These are phyloP conservation scores for Protobothrops flavoviridis DNA, from an alignment of 2,113 vertebrate species.

Conservation along the genomic window DNA sequence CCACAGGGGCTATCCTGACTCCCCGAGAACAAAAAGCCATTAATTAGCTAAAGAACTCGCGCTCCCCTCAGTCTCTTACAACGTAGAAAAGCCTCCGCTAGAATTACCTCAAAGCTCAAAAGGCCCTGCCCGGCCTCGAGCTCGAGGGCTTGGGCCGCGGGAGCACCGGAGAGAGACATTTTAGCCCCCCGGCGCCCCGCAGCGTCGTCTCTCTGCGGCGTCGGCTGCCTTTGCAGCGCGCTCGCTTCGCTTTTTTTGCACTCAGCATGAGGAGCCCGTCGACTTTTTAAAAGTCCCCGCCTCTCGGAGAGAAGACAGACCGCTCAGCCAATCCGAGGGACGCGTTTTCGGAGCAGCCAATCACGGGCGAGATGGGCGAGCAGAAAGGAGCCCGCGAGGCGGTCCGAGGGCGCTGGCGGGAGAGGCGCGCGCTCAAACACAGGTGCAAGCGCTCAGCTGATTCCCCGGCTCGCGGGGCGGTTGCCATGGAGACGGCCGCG, in stretches of 20 bases:
- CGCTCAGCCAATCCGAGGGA: neutral
- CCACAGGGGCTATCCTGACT: neutral
- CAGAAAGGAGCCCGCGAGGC: neutral
- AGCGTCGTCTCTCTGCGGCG: neutral
- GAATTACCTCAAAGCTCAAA: neutral
- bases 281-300: neutral
- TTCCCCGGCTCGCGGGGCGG: slow-evolving; percentile 3
- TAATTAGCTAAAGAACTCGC: neutral
- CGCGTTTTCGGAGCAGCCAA: neutral
- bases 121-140: neutral
- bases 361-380: neutral
- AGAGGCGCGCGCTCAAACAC: fast-evolving
- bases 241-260: fast-evolving
- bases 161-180: too few species aligned
- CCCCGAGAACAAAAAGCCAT: neutral
- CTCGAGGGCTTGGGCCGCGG: neutral
- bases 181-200: neutral
- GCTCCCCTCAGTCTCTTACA: neutral
- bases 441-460: too few species aligned
- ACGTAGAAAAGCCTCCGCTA: neutral
- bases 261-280: neutral
- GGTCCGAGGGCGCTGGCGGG: neutral
- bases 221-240: fast-evolving
- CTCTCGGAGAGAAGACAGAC: neutral
- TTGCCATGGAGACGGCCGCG: slow-evolving; percentile 64